phyloP scores from a whole-genome alignment of 2,888 invertebrate genomes.

The Lathronympha strigana region DNA sequence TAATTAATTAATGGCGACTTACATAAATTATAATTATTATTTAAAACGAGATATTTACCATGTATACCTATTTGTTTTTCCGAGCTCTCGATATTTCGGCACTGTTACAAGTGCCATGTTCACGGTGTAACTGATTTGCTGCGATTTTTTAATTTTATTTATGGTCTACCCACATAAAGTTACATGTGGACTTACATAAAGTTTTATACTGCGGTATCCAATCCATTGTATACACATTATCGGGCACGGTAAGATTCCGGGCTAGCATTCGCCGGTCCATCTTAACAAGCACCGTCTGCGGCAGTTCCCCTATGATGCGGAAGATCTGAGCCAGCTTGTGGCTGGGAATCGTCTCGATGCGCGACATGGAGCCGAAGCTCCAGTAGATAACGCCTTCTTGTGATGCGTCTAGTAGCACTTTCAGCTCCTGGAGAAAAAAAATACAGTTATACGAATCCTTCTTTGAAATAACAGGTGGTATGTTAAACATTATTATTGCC shows the following conservation, averaged over 20 bases:
- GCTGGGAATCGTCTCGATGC: constrained; percentile 80
- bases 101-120: no score
- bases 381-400: constrained; percentile 83
- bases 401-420: constrained; percentile 71
- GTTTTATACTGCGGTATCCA: constrained; percentile 84
- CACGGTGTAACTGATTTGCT: no score
- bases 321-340: constrained; percentile 76
- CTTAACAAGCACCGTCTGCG: constrained; percentile 83
- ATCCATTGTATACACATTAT: constrained; percentile 76
- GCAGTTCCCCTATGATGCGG: constrained; percentile 76
- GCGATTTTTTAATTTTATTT: no score
- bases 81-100: no score
- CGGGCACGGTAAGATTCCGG: constrained; percentile 73
- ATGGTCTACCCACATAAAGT: not conserved
- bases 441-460: no score
- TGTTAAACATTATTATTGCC: no score
- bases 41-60: no score
- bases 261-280: constrained; percentile 77
- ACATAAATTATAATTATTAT: no score
- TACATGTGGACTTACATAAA: constrained; percentile 73
- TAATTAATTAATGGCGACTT: no score
- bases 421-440: constrained; percentile 64
- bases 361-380: constrained; percentile 85
- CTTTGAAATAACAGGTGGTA: no score
- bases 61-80: no score